Evolutionary conservation across 2,888 invertebrate genomes (phyloP).

Genomic region (Polymixis flavicincta): DNA sequence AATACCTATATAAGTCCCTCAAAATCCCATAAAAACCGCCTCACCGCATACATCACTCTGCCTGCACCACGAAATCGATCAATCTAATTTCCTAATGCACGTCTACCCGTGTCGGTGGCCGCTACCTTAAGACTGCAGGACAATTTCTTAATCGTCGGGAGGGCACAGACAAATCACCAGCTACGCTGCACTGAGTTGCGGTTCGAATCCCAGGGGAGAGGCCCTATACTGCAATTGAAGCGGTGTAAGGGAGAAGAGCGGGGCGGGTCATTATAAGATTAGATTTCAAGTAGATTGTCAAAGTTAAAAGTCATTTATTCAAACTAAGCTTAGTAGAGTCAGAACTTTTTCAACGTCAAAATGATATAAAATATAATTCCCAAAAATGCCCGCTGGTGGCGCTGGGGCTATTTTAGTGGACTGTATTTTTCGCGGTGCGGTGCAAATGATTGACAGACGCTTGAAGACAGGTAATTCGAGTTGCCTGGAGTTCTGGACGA

Average conservation of each 20-base stretch:
- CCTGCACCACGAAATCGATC: conserved; percentile 40
- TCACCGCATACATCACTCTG: conserved; percentile 17
- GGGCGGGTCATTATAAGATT: conserved; percentile 33
- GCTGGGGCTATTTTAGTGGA: too few relatives aligned
- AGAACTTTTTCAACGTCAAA: too few relatives aligned
- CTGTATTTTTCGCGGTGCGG: too few relatives aligned
- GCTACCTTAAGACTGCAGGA: conserved; percentile 72
- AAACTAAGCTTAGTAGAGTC: too few relatives aligned
- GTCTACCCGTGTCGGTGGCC: conserved; percentile 42
- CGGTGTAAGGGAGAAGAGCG: conserved; percentile 60
- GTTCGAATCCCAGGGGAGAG: conserved; percentile 78
- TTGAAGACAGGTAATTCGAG: too few relatives aligned
- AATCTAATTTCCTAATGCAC: conserved; percentile 62
- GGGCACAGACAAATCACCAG: conserved; percentile 86
- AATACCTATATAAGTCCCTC: neutral
- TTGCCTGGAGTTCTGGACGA: too few relatives aligned
- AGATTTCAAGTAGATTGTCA: too few relatives aligned
- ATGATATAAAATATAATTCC: too few relatives aligned
- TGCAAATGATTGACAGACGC: too few relatives aligned
- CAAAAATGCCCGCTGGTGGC: too few relatives aligned
- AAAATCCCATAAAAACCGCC: conserved; percentile 24
- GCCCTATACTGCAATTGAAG: conserved; percentile 73
- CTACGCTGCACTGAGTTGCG: conserved; percentile 81
- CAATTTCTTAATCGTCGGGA: conserved; percentile 85
- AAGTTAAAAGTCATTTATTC: too few relatives aligned